Evolutionary conservation across 2,113 vertebrate genomes (phyloP).

Genomic region (Myiopsitta monachus): DNA sequence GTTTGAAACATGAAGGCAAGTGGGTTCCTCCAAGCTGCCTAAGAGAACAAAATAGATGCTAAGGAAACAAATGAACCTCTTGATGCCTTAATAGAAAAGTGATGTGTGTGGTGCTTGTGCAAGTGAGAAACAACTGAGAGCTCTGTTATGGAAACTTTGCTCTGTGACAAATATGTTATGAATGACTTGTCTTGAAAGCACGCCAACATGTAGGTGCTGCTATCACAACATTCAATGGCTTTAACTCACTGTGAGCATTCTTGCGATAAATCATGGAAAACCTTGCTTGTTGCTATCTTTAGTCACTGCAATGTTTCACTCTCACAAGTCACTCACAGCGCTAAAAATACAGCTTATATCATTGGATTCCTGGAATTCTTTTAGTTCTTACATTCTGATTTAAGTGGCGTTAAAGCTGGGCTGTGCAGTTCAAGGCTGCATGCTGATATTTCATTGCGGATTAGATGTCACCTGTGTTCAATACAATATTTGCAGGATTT

Average conservation of each 20-base stretch:
- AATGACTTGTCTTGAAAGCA: slow-evolving; percentile 61
- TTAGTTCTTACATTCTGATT: slow-evolving; percentile 84
- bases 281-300: slow-evolving; percentile 75
- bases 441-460: slow-evolving; percentile 70
- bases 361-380: slow-evolving; percentile 88
- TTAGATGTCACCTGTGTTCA: slow-evolving; percentile 81
- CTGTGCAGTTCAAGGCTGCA: slow-evolving; percentile 72
- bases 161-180: slow-evolving; percentile 68
- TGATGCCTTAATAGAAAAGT: background rate
- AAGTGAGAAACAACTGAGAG: background rate
- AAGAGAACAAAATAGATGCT: background rate
- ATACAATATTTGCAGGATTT: slow-evolving; percentile 70
- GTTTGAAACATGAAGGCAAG: background rate
- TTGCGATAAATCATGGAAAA: slow-evolving; percentile 82
- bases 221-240: slow-evolving; percentile 61
- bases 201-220: slow-evolving; percentile 53
- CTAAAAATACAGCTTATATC: slow-evolving; percentile 96
- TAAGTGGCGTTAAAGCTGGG: slow-evolving; percentile 83
- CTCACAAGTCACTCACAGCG: slow-evolving; percentile 80
- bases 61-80: background rate
- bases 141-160: slow-evolving; percentile 65
- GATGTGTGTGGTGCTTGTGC: background rate
- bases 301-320: slow-evolving; percentile 72
- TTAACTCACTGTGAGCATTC: slow-evolving; percentile 64
- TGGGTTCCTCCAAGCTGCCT: background rate